phyloP scores from a whole-genome alignment of 2,113 vertebrate genomes.

The Indicator maculatus region DNA sequence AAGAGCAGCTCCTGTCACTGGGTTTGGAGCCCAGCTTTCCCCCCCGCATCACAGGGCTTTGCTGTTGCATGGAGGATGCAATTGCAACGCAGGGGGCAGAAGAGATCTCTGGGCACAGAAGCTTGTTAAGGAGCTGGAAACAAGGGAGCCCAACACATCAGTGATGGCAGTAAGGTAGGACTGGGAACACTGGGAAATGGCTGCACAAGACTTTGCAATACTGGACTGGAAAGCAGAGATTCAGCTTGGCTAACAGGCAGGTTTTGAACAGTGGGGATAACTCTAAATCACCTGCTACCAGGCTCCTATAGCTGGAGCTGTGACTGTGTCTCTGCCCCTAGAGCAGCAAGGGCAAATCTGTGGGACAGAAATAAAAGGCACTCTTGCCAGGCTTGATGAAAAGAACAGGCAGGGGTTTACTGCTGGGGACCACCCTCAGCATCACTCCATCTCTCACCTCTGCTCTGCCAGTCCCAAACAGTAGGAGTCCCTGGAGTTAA shows the following conservation, averaged over 20 bases:
- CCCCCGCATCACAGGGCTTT: not conserved
- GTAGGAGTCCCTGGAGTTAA: not conserved
- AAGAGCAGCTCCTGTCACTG: accelerated
- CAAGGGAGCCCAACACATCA: not conserved
- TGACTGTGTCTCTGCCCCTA: accelerated
- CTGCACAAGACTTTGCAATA: not conserved
- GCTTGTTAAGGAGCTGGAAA: not conserved
- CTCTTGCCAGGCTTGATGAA: not conserved
- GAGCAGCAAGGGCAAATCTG: not conserved
- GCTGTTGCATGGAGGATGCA: accelerated
- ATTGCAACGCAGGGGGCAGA: not conserved
- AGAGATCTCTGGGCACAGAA: not conserved
- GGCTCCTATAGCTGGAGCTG: not conserved
- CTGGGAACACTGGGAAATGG: not conserved
- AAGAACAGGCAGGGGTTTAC: not conserved
- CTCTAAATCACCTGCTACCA: not conserved
- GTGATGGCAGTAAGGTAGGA: accelerated
- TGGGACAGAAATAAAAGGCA: not conserved
- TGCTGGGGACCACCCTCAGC: not conserved
- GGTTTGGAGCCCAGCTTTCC: not conserved
- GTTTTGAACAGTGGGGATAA: not conserved
- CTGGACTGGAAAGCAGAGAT: not conserved
- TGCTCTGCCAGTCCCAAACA: not conserved
- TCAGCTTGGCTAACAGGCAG: not conserved
- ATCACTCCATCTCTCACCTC: not conserved